A percentile compares a stretch with the other conserved stretches of the same genome.
Evolutionary conservation across 2,113 vertebrate genomes (phyloP).

Genomic region (Zingel zingel): DNA sequence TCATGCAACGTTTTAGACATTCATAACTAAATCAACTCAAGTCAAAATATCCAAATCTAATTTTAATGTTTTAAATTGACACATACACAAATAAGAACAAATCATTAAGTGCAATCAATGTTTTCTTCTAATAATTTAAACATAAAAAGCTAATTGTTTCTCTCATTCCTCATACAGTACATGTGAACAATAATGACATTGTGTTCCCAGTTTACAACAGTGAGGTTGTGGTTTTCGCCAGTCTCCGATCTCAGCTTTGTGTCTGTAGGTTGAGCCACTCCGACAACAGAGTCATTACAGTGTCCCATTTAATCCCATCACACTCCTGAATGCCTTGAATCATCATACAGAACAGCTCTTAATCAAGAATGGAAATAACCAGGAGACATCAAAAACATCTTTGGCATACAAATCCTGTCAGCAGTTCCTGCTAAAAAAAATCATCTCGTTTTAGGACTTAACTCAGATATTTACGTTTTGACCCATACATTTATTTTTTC

Average conservation of each 20-base stretch:
- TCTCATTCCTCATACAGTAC: background rate
- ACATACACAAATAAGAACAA: background rate
- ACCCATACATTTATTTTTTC: conserved; percentile 22
- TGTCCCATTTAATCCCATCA: conserved; percentile 81
- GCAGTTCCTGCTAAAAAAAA: conserved; percentile 50
- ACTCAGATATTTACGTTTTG: conserved; percentile 34
- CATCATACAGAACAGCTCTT: conserved; percentile 65
- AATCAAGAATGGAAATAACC: conserved; percentile 77
- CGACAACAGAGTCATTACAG: conserved; percentile 79
- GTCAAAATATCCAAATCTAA: background rate
- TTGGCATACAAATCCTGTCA: conserved; percentile 76
- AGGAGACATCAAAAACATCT: conserved; percentile 71
- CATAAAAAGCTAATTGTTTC: background rate
- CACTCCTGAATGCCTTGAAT: conserved; percentile 70
- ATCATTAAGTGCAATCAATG: background rate
- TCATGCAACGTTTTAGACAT: background rate
- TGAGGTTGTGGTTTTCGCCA: conserved; percentile 21
- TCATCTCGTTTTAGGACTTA: conserved; percentile 42
- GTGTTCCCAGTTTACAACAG: conserved; percentile 23
- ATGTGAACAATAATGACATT: conserved; percentile 9
- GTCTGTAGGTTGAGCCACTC: conserved; percentile 74
- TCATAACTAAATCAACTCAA: background rate
- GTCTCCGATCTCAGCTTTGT: conserved; percentile 65
- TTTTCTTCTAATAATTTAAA: conserved; percentile 11
- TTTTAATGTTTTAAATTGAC: background rate